Conservation (phyloP, 37 sponge, comb jelly and placozoan genomes). For the Ianthella basta region DNA sequence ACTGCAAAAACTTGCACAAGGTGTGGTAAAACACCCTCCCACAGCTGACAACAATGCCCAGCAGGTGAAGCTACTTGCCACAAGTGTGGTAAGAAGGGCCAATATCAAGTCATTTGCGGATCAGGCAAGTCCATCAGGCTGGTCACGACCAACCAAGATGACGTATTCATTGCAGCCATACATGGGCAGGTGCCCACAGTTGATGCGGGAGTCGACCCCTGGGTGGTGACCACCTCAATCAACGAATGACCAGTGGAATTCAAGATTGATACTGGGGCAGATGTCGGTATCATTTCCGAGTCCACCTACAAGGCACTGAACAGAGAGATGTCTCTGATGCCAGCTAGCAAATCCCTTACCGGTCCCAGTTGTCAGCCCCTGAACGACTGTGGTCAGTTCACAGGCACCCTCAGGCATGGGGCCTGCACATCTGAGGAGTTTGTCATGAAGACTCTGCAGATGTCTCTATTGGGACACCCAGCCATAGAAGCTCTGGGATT, state of each 20-base stretch:
- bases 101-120: conserved; percentile 5
- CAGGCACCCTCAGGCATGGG: not conserved
- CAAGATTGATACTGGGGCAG: conserved; percentile 38
- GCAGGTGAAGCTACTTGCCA: too few species aligned
- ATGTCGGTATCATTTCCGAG: conserved; percentile 33
- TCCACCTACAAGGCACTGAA: not conserved
- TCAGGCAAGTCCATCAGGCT: not conserved
- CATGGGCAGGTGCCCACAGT: not conserved
- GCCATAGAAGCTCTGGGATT: conserved; percentile 40
- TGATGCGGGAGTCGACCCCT: too few species aligned
- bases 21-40: too few species aligned
- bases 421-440: not conserved
- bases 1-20: too few species aligned
- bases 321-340: not conserved
- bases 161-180: conserved; percentile 19
- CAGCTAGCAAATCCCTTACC: not conserved
- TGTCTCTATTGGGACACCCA: conserved; percentile 30
- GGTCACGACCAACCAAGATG: not conserved
- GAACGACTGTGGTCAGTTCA: conserved; percentile 21
- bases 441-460: not conserved
- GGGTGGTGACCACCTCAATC: not conserved
- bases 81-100: not conserved
- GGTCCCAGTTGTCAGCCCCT: conserved; percentile 6
- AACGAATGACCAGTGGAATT: conserved; percentile 4
- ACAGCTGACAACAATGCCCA: too few species aligned